A percentile compares a stretch with the other conserved stretches of the same genome.
These are phyloP conservation scores for Sorex fumeus DNA, from an alignment of 2,113 vertebrate genomes.

Conservation along the genomic window DNA sequence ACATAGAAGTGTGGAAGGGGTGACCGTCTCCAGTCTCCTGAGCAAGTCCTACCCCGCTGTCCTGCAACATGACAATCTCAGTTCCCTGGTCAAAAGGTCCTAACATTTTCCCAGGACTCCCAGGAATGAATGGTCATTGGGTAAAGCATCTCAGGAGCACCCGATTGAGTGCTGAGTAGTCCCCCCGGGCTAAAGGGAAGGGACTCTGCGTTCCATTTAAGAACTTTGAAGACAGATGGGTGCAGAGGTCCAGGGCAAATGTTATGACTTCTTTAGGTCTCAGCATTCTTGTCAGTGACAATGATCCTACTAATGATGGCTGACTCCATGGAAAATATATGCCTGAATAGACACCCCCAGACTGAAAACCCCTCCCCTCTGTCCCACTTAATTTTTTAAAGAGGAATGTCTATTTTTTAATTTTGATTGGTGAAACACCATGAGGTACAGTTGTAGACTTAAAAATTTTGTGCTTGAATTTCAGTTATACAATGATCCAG, in stretches of 20 bases:
- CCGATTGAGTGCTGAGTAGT: not conserved
- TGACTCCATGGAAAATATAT: no score
- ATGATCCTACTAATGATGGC: accelerated
- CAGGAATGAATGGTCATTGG: not conserved
- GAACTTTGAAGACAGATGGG: not conserved
- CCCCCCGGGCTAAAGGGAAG: not conserved
- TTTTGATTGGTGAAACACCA: no score
- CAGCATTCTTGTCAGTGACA: accelerated
- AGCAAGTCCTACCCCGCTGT: not conserved
- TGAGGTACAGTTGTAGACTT: no score
- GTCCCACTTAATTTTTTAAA: no score
- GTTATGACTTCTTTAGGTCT: not conserved
- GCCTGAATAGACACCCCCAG: not conserved
- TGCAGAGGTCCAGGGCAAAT: not conserved
- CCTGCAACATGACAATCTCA: not conserved
- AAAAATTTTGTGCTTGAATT: no score
- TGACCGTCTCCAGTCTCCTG: not conserved
- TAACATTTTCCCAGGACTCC: not conserved
- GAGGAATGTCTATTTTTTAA: no score
- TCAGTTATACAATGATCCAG: no score
- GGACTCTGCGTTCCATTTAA: no score
- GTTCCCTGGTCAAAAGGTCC: not conserved
- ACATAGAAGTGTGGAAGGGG: not conserved
- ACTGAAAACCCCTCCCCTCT: not conserved
- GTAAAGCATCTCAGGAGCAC: not conserved